Base-by-base conservation (phyloP, 2,888 invertebrate species). In the Gymnoscelis rufifasciata region DNA sequence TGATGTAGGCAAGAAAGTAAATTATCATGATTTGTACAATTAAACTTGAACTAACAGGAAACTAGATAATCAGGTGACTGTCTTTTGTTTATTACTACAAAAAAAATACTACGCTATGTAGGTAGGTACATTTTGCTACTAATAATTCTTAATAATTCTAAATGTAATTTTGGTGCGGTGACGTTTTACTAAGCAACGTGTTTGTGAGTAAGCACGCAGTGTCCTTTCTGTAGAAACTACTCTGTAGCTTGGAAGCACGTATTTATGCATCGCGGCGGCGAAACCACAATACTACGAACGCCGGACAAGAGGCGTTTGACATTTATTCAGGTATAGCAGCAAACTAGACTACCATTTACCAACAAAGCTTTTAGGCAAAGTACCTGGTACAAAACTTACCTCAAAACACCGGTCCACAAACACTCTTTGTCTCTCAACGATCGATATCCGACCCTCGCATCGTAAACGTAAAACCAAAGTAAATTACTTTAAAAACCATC, bases 401-500 rank as follows among this genome's bases (percentile, higher is more conserved):
- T 41, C 40, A 56, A 47, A 50, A 47, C 52, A 60, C 52, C 54
- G 53, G 63, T 59, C 68, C 71, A 80, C 75, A 83, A 84, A 83
- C 82, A 74, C 66, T 59, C 75, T 82, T 77, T 83, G 81, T 83
- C 70, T 73, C 72, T 77, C 72, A 70, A 76, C 77, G 83, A 84
- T 87, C 86, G 78, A 84, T 86, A 84, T 69, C 70, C 75, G 74
- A 73, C 74, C 74, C 76, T 78, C 81, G 84, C 83, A 35, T 19
- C 10, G 31, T 33, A 30, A 30, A 13, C 72, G 82, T 82, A 81
- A 83, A 84, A 78, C 77, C 78, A 71, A 79, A 80, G 77, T 76
- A 80, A 86, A 84, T 84, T 86, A 81, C 81, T 78, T 81, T 74
- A 35, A 0, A 83, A 82, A 83, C 83, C 86, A 88, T 86, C 78